A percentile compares a stretch with the other conserved stretches of the same genome.
phyloP scores from a whole-genome alignment of 1,140 invertebrate genomes.

The Drosophila lacteicornis region DNA sequence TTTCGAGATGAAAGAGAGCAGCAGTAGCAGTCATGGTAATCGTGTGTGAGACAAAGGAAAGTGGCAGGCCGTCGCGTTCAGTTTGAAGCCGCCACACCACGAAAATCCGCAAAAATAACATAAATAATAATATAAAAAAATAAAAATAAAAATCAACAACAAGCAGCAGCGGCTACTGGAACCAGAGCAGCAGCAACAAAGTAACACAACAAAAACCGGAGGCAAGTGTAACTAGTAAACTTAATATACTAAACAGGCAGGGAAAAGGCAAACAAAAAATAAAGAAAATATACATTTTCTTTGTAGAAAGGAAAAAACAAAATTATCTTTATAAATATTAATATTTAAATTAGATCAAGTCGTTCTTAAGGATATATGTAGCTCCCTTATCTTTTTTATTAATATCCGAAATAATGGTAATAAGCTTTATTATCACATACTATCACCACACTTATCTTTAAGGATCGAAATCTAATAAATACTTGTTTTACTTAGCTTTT shows the following conservation, averaged over 20 bases:
- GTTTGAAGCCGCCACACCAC: slow-evolving; percentile 52
- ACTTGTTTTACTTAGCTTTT: no score
- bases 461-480: no score
- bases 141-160: slow-evolving; percentile 19
- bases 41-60: slow-evolving; percentile 79
- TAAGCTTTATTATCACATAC: no score
- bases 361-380: no score
- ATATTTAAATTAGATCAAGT: no score
- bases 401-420: no score
- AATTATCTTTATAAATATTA: no score
- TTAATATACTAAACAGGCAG: background rate
- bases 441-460: no score
- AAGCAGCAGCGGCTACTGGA: slow-evolving; percentile 23
- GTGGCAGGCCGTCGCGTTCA: slow-evolving; percentile 66
- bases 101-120: slow-evolving; percentile 5
- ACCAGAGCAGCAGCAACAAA: slow-evolving; percentile 27
- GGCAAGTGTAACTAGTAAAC: slow-evolving; percentile 51
- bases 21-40: slow-evolving; percentile 40
- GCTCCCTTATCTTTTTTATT: no score
- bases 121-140: slow-evolving; percentile 17
- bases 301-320: no score
- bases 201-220: slow-evolving; percentile 45
- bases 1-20: slow-evolving; percentile 36
- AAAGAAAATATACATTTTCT: background rate
- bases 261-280: background rate